Evolutionary conservation across 2,113 vertebrate species (phyloP).

Genomic region (Charadrius vociferus): DNA sequence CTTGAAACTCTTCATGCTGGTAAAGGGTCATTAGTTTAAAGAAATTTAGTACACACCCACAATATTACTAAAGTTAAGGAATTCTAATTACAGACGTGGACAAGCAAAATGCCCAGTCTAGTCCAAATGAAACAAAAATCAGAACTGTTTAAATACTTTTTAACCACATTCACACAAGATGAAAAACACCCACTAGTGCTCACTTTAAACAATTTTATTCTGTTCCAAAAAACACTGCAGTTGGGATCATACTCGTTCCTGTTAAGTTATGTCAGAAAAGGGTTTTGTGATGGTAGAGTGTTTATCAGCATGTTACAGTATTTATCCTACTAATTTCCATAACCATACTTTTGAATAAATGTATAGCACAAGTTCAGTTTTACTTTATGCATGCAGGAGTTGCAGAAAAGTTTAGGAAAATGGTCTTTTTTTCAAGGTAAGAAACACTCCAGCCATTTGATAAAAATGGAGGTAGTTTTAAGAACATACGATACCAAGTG

Average conservation of each 20-base stretch:
- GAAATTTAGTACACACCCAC: neutral
- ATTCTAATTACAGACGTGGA: neutral
- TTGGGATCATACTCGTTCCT: neutral
- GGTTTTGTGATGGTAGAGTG: neutral
- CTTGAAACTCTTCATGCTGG: neutral
- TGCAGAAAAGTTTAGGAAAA: neutral
- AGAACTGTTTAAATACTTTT: neutral
- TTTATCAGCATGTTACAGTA: neutral
- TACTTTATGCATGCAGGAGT: conserved; percentile 29
- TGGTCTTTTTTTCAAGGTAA: neutral
- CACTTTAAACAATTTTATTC: conserved; percentile 60
- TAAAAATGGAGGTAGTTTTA: conserved; percentile 51
- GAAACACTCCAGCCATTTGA: conserved; percentile 32
- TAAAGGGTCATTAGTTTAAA: neutral
- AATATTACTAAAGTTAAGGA: neutral
- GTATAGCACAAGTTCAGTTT: conserved; percentile 2
- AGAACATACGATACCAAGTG: neutral
- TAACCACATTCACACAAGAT: neutral
- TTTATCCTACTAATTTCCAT: neutral
- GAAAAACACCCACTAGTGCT: neutral
- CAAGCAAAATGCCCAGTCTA: neutral
- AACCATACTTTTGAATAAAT: neutral
- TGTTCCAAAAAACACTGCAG: conserved; percentile 25
- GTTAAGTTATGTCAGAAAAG: neutral
- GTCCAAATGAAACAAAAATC: neutral